These are phyloP conservation scores for Sinonovacula constricta DNA, from an alignment of 1,140 invertebrate species.

Conservation along the genomic window DNA sequence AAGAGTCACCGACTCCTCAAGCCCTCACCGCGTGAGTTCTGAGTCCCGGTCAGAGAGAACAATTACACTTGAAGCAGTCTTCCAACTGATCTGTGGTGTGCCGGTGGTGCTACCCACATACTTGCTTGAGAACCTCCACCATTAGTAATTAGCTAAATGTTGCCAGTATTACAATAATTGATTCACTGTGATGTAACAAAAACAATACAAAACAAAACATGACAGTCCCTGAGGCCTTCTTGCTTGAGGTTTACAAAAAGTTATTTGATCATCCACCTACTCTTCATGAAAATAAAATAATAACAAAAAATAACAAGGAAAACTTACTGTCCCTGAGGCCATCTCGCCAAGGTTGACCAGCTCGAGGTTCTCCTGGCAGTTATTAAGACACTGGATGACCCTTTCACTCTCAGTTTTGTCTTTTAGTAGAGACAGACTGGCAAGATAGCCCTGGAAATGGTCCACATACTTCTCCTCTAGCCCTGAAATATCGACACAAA, in stretches of 20 bases:
- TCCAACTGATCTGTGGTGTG: too few species aligned
- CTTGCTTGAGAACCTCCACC: too few species aligned
- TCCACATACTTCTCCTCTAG: slow-evolving; percentile 93
- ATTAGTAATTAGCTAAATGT: too few species aligned
- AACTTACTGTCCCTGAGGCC: slow-evolving; percentile 82
- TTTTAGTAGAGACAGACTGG: slow-evolving; percentile 90
- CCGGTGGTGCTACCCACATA: too few species aligned
- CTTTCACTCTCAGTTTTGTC: slow-evolving; percentile 88
- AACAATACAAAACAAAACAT: too few species aligned
- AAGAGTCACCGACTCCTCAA: too few species aligned
- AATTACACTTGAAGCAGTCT: too few species aligned
- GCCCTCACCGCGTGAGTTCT: too few species aligned
- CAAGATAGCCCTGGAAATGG: slow-evolving; percentile 91
- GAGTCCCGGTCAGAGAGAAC: too few species aligned
- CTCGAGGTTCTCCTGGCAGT: slow-evolving; percentile 91
- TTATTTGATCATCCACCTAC: neutral
- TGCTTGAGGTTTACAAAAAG: neutral
- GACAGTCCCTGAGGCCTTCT: neutral
- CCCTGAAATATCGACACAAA: slow-evolving; percentile 78
- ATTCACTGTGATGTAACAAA: too few species aligned
- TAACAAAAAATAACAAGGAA: neutral
- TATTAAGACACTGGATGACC: slow-evolving; percentile 90
- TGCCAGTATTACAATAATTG: too few species aligned
- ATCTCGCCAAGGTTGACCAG: slow-evolving; percentile 88
- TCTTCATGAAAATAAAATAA: too few species aligned